Conservation (phyloP, 2,888 invertebrate species). For the Coenonympha arcania region DNA sequence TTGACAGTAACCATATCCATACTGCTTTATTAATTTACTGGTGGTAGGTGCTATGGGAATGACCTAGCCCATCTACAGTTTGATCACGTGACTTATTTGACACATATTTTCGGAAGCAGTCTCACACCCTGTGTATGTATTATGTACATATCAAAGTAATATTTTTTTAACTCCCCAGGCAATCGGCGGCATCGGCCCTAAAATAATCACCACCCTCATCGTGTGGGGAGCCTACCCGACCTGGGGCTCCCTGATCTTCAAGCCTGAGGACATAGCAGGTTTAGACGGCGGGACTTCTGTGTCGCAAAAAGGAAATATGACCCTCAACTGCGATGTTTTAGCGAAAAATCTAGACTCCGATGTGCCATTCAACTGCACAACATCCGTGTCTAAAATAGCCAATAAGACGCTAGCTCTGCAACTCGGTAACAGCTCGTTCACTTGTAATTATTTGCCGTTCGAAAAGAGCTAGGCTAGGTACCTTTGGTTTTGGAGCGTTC, state of each 20-base stretch:
- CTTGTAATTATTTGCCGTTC: slow-evolving; percentile 42
- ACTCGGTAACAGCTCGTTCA: slow-evolving; percentile 36
- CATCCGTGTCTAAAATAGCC: slow-evolving; percentile 24
- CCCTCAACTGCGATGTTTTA: slow-evolving; percentile 36
- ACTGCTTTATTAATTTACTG: too few species aligned
- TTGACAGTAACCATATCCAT: too few species aligned
- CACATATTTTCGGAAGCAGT: too few species aligned
- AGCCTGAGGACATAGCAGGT: slow-evolving; percentile 30
- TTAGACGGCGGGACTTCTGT: slow-evolving; percentile 15
- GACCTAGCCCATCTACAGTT: too few species aligned
- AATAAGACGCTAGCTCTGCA: slow-evolving; percentile 28
- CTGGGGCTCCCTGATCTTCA: slow-evolving; percentile 80
- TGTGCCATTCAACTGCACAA: slow-evolving; percentile 39
- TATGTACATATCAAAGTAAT: too few species aligned
- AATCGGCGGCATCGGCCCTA: slow-evolving; percentile 84
- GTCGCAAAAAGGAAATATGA: slow-evolving; percentile 19
- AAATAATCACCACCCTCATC: slow-evolving; percentile 80
- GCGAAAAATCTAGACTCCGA: slow-evolving; percentile 26
- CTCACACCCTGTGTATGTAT: too few species aligned
- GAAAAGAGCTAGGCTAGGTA: slow-evolving; percentile 17
- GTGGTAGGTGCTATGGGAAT: too few species aligned
- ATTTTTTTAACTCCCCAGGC: slow-evolving; percentile 76
- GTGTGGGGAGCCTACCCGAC: slow-evolving; percentile 83
- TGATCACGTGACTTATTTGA: too few species aligned
- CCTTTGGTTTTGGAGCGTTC: background rate